Evolutionary conservation across 2,113 vertebrate genomes (phyloP).

Genomic region (Pseudorectes ferrugineus): DNA sequence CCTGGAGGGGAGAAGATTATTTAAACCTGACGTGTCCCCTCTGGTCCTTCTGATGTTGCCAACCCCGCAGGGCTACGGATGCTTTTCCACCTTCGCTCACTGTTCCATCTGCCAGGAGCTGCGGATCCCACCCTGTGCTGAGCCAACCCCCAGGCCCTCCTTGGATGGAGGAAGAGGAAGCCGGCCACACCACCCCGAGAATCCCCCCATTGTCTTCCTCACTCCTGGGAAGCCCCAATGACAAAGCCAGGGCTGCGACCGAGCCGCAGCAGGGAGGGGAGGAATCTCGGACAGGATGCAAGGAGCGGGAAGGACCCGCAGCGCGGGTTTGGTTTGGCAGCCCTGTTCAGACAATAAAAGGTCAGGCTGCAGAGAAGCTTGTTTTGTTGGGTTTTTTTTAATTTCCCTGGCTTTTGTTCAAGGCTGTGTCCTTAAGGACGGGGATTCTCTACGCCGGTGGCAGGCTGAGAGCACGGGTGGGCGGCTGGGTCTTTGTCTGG

Average conservation of each 20-base stretch:
- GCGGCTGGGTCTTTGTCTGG: not conserved
- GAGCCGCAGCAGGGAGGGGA: not conserved
- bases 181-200: not conserved
- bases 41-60: not conserved
- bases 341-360: not conserved
- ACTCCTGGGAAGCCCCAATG: not conserved
- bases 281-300: not conserved
- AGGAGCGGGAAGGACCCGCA: not conserved
- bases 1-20: not conserved
- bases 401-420: constrained; percentile 56
- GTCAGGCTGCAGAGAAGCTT: constrained; percentile 26
- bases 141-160: not conserved
- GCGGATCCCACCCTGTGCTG: not conserved
- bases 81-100: not conserved
- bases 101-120: not conserved
- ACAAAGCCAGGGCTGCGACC: not conserved
- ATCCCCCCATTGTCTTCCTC: not conserved
- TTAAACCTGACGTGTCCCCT: not conserved
- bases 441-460: not conserved
- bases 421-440: constrained; percentile 7
- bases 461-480: constrained; percentile 36
- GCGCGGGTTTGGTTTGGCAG: constrained; percentile 47
- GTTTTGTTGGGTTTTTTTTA: not conserved
- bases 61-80: not conserved
- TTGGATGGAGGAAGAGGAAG: not conserved